phyloP scores from a whole-genome alignment of 2,113 vertebrate species.

The Dissostichus mawsoni region DNA sequence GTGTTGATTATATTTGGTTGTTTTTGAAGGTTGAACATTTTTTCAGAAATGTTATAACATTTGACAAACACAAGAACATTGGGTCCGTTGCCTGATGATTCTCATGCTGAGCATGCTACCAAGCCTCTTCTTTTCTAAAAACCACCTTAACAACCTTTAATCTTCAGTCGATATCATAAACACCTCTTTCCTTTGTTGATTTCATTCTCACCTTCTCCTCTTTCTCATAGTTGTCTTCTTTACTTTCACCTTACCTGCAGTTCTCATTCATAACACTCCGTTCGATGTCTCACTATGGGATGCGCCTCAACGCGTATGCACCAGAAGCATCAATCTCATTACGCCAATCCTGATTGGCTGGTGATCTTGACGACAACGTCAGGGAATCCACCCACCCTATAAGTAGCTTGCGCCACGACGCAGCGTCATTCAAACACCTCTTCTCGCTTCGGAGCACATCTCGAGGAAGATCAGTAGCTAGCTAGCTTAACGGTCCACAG shows the following conservation, averaged over 20 bases:
- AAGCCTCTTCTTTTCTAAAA: background rate
- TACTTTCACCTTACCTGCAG: slow-evolving; percentile 11
- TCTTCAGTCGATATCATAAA: slow-evolving; percentile 17
- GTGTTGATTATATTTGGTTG: background rate
- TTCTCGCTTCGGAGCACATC: too few relatives aligned
- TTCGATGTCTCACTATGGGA: too few relatives aligned
- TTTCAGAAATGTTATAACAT: background rate
- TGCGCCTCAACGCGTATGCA: too few relatives aligned
- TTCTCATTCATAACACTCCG: too few relatives aligned
- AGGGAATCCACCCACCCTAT: too few relatives aligned
- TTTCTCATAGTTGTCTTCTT: slow-evolving; percentile 10
- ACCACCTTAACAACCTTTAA: slow-evolving; percentile 6
- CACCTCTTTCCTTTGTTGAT: slow-evolving; percentile 21
- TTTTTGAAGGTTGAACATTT: background rate
- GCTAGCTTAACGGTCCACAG: too few relatives aligned
- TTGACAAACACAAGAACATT: background rate
- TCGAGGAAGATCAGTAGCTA: too few relatives aligned
- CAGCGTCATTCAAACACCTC: too few relatives aligned
- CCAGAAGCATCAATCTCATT: too few relatives aligned
- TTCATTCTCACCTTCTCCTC: background rate
- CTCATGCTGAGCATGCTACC: background rate
- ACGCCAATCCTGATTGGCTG: too few relatives aligned
- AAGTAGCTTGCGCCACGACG: too few relatives aligned
- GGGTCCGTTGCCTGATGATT: background rate
- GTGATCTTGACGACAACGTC: too few relatives aligned